Evolutionary conservation across 1,140 invertebrate species (phyloP).

Genomic region (Bombus haemorrhoidalis): DNA sequence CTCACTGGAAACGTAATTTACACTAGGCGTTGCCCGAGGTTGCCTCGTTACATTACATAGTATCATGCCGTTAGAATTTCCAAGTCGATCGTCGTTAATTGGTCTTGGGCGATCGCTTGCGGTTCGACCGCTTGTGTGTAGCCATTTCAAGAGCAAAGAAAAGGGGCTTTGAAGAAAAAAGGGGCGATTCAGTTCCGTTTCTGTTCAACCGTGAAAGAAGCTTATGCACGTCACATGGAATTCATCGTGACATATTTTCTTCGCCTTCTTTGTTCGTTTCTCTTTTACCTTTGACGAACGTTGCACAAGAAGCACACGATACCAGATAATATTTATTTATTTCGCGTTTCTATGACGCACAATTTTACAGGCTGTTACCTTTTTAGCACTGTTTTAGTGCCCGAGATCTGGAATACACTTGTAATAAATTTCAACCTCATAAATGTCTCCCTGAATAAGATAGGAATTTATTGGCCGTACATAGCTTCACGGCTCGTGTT

Average conservation of each 20-base stretch:
- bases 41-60: slow-evolving; percentile 65
- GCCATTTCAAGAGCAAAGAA: slow-evolving; percentile 32
- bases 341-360: background rate
- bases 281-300: background rate
- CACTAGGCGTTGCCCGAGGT: slow-evolving; percentile 71
- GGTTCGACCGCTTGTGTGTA: slow-evolving; percentile 20
- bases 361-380: background rate
- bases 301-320: background rate
- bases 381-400: background rate
- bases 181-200: slow-evolving; percentile 37
- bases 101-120: slow-evolving; percentile 40
- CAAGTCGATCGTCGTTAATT: slow-evolving; percentile 63
- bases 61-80: slow-evolving; percentile 61
- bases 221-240: background rate
- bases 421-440: background rate
- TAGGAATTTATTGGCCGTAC: background rate
- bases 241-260: slow-evolving; percentile 11
- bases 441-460: background rate
- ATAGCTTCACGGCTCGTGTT: background rate
- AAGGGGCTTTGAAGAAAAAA: background rate
- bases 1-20: slow-evolving; percentile 78
- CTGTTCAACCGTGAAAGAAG: slow-evolving; percentile 14
- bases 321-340: background rate
- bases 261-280: background rate
- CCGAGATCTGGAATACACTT: background rate